phyloP scores from a whole-genome alignment of 2,888 invertebrate species.

The Leucophenga maculata region DNA sequence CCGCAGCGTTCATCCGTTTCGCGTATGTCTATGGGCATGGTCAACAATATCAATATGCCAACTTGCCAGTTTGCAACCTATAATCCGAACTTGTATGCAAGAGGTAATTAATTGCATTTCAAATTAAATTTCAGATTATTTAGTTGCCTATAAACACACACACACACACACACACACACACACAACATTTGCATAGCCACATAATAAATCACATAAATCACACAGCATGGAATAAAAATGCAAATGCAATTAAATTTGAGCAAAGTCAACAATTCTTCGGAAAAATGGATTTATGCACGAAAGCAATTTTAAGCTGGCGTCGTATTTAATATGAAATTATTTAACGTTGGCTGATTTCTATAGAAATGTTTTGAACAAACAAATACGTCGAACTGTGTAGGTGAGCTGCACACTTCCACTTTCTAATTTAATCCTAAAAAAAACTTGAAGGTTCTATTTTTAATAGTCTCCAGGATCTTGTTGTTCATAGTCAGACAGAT shows the following conservation, averaged over 20 bases:
- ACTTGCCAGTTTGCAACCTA: constrained; percentile 70
- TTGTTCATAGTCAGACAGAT: too few relatives aligned
- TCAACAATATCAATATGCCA: constrained; percentile 70
- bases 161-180: too few relatives aligned
- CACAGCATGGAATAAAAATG: constrained; percentile 11
- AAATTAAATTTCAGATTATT: not conserved
- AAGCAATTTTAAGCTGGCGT: not conserved
- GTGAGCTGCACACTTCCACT: too few relatives aligned
- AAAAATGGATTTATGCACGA: not conserved
- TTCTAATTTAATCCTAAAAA: too few relatives aligned
- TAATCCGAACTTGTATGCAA: constrained; percentile 66
- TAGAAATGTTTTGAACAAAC: too few relatives aligned
- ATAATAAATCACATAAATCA: too few relatives aligned
- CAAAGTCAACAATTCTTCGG: constrained; percentile 16
- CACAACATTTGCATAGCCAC: too few relatives aligned
- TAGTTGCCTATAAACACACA: not conserved
- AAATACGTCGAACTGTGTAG: too few relatives aligned
- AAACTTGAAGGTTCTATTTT: too few relatives aligned
- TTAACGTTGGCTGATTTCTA: too few relatives aligned
- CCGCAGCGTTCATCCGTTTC: constrained; percentile 72
- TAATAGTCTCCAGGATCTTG: too few relatives aligned
- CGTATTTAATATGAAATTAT: too few relatives aligned
- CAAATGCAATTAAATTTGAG: constrained; percentile 53
- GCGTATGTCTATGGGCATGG: constrained; percentile 72
- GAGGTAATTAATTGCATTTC: constrained; percentile 60